Evolutionary conservation across 2,888 invertebrate species (phyloP), one percentile per base, ranked within the genome.

Genomic region (Trypoxylon attenuatum): DNA sequence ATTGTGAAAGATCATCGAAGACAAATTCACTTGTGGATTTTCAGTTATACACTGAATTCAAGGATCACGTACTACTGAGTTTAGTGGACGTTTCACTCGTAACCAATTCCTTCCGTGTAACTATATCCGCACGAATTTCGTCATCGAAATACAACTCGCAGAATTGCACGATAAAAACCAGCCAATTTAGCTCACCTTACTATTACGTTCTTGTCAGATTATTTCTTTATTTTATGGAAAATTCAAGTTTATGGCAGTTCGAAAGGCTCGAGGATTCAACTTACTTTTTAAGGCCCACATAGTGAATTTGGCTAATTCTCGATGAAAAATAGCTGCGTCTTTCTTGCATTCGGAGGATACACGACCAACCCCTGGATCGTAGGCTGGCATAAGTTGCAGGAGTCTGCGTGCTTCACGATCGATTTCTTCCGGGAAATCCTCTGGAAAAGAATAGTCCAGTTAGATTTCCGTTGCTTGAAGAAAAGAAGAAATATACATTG

Each of bases 271-370:
- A 22, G 21, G 23, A 5, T 19, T 39, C 19, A 10, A 57, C 69
- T 66, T 69, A 87, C 87, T 87, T 69, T 85, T 84, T 0, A 87
- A 73, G 15, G 87, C 87, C 87, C 87, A 87, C 0, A 87, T 69
- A 5, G 81, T 83, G 52, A 87, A 83, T 58, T 85, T 87, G 2
- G 76, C 72, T 10, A 87, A 76, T 42, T 87, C 86, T 23, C 66
- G 58, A 8, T 79, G 77, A 71, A 81, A 87, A 47, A 85, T 76
- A 0, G 79, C 75, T 1, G 84, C 72, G 15, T 87, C 83, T 39
- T 69, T 80, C 64, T 78, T 82, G 70, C 87, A 87, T 62, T 81
- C 71, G 1, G 74, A 54, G 64, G 82, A 86, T n/a, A 87, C 85
- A 2, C 68, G 39, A 27, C 86, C 87, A 1, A 77, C 80, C 0